Evolutionary conservation across 2,113 vertebrate genomes (phyloP).

Genomic region (Corythoichthys intestinalis): DNA sequence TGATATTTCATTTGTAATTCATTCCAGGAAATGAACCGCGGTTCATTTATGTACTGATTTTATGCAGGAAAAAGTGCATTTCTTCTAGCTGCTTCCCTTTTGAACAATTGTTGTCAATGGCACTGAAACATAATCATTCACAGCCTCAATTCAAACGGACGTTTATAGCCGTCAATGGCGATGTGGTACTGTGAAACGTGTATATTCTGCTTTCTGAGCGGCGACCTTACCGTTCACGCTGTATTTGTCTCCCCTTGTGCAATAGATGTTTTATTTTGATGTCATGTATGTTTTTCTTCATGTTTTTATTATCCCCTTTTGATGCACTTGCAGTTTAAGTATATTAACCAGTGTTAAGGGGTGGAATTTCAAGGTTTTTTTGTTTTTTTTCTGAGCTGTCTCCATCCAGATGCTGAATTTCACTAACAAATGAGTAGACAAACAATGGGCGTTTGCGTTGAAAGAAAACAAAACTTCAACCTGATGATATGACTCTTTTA

Average conservation of each 20-base stretch:
- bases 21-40: no score
- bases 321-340: slow-evolving; percentile 18
- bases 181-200: background rate
- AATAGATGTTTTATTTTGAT: slow-evolving; percentile 66
- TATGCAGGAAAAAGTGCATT: no score
- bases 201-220: slow-evolving; percentile 4
- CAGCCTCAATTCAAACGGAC: no score
- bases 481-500: background rate
- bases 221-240: slow-evolving; percentile 28
- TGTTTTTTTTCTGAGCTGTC: background rate
- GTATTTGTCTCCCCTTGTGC: slow-evolving; percentile 66
- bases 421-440: background rate
- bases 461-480: background rate
- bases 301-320: slow-evolving; percentile 43
- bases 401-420: background rate
- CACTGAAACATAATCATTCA: no score
- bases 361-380: background rate
- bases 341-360: background rate
- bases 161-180: no score
- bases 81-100: no score
- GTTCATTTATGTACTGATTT: no score
- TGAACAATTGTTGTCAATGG: no score
- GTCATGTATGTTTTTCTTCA: slow-evolving; percentile 39
- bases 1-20: no score
- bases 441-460: background rate